A percentile compares a stretch with the other conserved stretches of the same genome.
These are phyloP conservation scores for Chionodraco myersi DNA, from an alignment of 2,113 vertebrate genomes.

Conservation along the genomic window DNA sequence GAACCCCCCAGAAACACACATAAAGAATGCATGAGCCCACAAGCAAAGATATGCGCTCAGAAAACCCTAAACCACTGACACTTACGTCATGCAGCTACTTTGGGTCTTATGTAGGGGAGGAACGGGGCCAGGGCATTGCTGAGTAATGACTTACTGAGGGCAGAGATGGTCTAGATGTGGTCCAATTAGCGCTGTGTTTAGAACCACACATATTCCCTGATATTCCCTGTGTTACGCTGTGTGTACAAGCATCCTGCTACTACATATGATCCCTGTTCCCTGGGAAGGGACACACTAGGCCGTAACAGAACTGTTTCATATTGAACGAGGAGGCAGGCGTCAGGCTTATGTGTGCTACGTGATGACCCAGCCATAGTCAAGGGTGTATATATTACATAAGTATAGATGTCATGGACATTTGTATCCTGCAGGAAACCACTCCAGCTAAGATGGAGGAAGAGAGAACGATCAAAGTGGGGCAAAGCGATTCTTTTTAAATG, in stretches of 20 bases:
- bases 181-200: constrained; percentile 74
- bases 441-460: background rate
- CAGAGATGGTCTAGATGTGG: constrained; percentile 71
- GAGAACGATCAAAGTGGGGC: background rate
- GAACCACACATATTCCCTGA: constrained; percentile 60
- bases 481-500: background rate
- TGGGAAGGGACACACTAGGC: constrained; percentile 30
- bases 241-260: constrained; percentile 54
- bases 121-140: constrained; percentile 64
- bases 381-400: constrained; percentile 15
- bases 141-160: constrained; percentile 73
- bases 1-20: constrained; percentile 33
- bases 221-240: constrained; percentile 61
- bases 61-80: constrained; percentile 58
- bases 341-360: background rate
- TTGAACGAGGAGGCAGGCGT: constrained; percentile 1
- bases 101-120: constrained; percentile 32
- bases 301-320: constrained; percentile 21
- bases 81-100: constrained; percentile 51
- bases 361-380: background rate
- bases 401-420: background rate
- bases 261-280: constrained; percentile 38
- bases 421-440: background rate
- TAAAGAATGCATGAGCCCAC: constrained; percentile 29
- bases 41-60: constrained; percentile 22